Conservation (phyloP, 2,888 invertebrate species). For the Phortica magna region DNA sequence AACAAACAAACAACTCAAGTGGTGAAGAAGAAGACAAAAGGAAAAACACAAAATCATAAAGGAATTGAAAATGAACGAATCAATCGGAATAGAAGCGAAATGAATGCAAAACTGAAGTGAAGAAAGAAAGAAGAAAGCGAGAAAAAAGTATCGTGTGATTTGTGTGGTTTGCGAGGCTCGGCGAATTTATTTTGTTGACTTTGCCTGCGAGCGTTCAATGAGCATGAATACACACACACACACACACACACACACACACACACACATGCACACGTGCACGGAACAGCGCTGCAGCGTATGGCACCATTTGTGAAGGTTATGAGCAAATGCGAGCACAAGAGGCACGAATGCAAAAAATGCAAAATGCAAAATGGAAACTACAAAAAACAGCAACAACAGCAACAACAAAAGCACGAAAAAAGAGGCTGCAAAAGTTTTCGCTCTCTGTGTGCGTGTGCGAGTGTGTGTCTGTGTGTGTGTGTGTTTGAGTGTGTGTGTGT, state of each 20-base stretch:
- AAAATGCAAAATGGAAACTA: not conserved
- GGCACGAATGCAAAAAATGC: not conserved
- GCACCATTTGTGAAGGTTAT: conserved; percentile 33
- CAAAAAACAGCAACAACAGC: conserved; percentile 1
- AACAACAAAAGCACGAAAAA: not conserved
- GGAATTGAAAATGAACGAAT: not conserved
- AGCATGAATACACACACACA: not conserved
- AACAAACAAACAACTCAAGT: too few species aligned
- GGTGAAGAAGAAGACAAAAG: too few species aligned
- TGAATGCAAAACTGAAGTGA: not conserved
- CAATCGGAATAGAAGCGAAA: not conserved
- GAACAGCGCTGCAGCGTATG: conserved; percentile 7
- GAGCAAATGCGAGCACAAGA: not conserved
- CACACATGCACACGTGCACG: not conserved
- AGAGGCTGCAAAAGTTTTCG: not conserved
- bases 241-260: conserved; percentile 7
- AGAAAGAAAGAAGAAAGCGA: not conserved
- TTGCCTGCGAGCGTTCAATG: conserved; percentile 1
- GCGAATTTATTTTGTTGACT: not conserved
- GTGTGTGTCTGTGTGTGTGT: not conserved
- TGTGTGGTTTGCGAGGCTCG: not conserved
- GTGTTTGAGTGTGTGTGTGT: not conserved
- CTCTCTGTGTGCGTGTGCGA: not conserved
- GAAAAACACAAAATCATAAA: not conserved
- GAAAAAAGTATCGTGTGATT: not conserved